phyloP scores from a whole-genome alignment of 1,140 invertebrate species.

The Laupala kohalensis region DNA sequence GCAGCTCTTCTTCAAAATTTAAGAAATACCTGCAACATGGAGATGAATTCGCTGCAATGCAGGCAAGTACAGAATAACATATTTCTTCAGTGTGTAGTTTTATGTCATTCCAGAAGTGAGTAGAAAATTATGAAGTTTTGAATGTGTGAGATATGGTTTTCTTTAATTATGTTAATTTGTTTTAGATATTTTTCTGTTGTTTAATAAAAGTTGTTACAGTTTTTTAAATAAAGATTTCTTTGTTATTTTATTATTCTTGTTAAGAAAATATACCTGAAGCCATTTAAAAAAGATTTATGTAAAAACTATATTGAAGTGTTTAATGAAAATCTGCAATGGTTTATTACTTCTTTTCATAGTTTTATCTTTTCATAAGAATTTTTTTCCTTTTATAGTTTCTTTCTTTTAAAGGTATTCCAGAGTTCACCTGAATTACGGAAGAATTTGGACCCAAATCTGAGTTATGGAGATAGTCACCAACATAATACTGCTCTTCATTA shows the following conservation, averaged over 20 bases:
- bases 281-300: not conserved
- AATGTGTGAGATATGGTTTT: no score
- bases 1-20: constrained; percentile 55
- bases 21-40: constrained; percentile 57
- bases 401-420: constrained; percentile 33
- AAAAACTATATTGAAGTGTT: not conserved
- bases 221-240: no score
- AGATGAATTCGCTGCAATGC: constrained; percentile 55
- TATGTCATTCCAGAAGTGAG: not conserved
- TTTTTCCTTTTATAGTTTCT: not conserved
- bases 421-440: constrained; percentile 47
- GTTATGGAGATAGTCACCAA: constrained; percentile 51
- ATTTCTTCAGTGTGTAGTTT: not conserved
- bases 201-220: no score
- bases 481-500: constrained; percentile 57
- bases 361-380: not conserved
- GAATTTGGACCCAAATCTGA: constrained; percentile 52
- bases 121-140: not conserved
- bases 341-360: no score
- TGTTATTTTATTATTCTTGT: no score
- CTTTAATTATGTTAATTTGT: no score
- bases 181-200: no score
- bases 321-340: no score
- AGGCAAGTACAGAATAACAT: constrained; percentile 27
- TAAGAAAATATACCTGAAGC: no score